Conservation (phyloP, 2,113 vertebrate species). For the Melanotaenia duboulayi region DNA sequence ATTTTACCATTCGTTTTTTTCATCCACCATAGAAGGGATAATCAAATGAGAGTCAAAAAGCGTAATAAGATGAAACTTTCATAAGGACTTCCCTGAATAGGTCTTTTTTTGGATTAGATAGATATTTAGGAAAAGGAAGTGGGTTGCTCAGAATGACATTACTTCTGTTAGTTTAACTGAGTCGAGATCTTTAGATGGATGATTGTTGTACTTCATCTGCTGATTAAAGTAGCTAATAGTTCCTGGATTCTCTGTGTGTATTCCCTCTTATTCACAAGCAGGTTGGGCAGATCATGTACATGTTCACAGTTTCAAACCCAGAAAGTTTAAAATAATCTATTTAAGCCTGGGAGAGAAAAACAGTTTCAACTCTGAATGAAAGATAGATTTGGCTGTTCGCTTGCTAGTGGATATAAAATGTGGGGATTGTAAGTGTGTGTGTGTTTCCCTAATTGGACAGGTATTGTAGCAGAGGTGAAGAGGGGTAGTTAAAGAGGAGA, state of each 20-base stretch:
- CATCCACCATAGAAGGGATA: conserved; percentile 72
- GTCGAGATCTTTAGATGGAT: conserved; percentile 72
- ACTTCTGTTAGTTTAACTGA: conserved; percentile 71
- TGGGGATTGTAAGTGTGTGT: conserved; percentile 33
- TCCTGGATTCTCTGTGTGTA: conserved; percentile 34
- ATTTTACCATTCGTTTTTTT: conserved; percentile 77
- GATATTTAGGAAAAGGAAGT: conserved; percentile 55
- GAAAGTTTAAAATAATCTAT: conserved; percentile 61
- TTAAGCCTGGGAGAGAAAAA: conserved; percentile 32
- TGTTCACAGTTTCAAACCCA: conserved; percentile 42
- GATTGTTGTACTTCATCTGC: conserved; percentile 69
- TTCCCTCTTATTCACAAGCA: conserved; percentile 58
- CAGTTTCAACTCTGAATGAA: conserved; percentile 47
- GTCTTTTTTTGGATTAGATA: conserved; percentile 72
- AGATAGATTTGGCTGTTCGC: conserved; percentile 43
- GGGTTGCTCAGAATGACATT: conserved; percentile 62
- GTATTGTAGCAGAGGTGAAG: conserved; percentile 66
- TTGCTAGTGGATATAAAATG: conserved; percentile 51
- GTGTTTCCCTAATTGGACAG: conserved; percentile 71
- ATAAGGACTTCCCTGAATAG: conserved; percentile 71
- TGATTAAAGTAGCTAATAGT: conserved; percentile 74
- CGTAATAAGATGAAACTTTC: conserved; percentile 79
- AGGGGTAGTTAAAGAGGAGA: conserved; percentile 49
- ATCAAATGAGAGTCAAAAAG: conserved; percentile 78
- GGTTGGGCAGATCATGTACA: conserved; percentile 38